These are phyloP conservation scores for Amphiura filiformis DNA, from an alignment of 35 echinoderm and acorn worm genomes.

Conservation along the genomic window DNA sequence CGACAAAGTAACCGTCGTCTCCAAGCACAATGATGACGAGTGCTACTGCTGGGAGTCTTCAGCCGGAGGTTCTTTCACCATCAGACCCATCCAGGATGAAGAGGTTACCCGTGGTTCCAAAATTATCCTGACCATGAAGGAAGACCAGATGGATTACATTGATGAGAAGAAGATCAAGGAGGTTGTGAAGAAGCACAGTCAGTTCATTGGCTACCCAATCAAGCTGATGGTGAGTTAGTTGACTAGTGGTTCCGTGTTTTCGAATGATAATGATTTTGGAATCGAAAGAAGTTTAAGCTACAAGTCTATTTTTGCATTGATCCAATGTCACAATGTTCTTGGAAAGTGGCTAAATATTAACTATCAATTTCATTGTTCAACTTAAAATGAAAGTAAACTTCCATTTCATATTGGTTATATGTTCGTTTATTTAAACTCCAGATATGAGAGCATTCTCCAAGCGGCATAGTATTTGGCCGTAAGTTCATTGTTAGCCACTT, in stretches of 20 bases:
- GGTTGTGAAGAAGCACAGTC: conserved; percentile 98
- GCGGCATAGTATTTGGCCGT: no score
- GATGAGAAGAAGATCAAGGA: conserved; percentile 91
- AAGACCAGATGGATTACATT: conserved; percentile 90
- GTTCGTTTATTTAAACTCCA: no score
- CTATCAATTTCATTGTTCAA: no score
- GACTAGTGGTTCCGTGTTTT: no score
- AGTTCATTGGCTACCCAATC: conserved; percentile 99
- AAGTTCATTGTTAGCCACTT: no score
- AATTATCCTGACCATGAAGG: conserved; percentile 82
- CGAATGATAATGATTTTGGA: no score
- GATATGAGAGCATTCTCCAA: no score
- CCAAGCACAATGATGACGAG: conserved; percentile 97
- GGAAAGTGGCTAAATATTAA: no score
- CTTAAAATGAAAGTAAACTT: no score
- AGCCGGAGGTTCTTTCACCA: conserved; percentile 96
- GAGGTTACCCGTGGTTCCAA: conserved; percentile 68
- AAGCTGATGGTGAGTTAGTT: conserved; percentile 55
- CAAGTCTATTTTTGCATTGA: no score
- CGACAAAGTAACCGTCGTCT: conserved; percentile 79
- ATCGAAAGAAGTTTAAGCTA: no score
- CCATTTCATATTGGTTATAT: no score
- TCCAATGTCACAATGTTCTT: not conserved
- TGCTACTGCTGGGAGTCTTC: conserved; percentile 89
- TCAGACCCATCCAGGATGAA: conserved; percentile 46